Conservation (phyloP, 2,113 vertebrate genomes). For the Thalassarche chlororhynchos region DNA sequence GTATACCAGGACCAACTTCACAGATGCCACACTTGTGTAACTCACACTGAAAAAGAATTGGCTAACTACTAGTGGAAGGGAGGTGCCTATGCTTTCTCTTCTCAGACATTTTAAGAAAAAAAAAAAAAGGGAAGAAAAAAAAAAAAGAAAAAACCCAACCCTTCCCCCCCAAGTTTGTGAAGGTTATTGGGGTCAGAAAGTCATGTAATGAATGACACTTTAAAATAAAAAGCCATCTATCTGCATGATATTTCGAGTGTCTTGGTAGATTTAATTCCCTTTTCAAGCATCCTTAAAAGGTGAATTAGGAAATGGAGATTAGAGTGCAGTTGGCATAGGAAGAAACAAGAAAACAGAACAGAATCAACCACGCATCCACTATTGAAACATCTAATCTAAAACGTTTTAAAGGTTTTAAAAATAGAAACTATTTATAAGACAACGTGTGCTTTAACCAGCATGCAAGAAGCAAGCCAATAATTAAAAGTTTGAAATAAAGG, state of each 20-base stretch:
- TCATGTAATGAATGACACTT: constrained; percentile 25
- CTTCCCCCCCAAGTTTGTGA: not conserved
- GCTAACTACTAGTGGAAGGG: not conserved
- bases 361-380: not conserved
- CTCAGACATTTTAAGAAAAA: not conserved
- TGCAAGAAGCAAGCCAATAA: constrained; percentile 14
- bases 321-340: not conserved
- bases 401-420: constrained; percentile 1
- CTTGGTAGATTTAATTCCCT: not conserved
- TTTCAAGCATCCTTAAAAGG: constrained; percentile 22
- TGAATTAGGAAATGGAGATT: constrained; percentile 22
- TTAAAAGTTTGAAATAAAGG: constrained; percentile 32
- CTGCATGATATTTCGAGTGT: not conserved
- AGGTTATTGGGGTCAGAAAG: constrained; percentile 14
- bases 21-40: not conserved
- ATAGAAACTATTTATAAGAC: constrained; percentile 26
- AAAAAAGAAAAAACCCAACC: not conserved
- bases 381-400: not conserved
- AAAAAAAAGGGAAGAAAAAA: too few relatives aligned
- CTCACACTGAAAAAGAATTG: not conserved
- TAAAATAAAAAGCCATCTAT: not conserved
- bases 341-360: constrained; percentile 39
- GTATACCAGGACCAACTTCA: not conserved
- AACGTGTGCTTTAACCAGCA: constrained; percentile 2
- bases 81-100: not conserved